Base-by-base conservation (phyloP, 2,888 invertebrate species). In the Hecatera dysodea region DNA sequence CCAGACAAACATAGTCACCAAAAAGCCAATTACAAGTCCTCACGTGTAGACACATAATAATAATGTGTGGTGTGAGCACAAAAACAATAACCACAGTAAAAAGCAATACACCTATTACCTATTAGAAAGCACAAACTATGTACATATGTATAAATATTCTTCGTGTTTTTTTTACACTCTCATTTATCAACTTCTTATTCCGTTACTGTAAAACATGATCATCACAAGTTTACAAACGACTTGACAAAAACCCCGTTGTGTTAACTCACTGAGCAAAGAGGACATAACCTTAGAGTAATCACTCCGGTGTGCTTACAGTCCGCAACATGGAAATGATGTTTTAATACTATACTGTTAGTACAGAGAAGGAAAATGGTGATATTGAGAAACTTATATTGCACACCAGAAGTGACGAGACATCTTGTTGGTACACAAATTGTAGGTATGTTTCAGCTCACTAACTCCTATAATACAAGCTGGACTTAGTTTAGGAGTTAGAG, bases 261-360 rank as follows among this genome's bases (percentile, higher is more conserved):
- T 55, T 68, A 39, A 33, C 61, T 76, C 80, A 85, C 33, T 80
- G 85, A 70, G 36, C 72, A 85, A 71, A 59, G 75, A 73, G 82
- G 81, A 33, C 85, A 50, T 24, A 65, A 57, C 67, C 65, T 66
- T 55, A 60, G 27, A 48, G 72, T 56, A 78, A 82, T 44, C 36
- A 55, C 44, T 56, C 33, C n/a, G 42, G 17, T 33, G 36, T 67
- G 66, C 29, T 62, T 46, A 75, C 53, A 24, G 27, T 79, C 57
- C 83, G 72, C 67, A 56, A 70, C 76, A 66, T 67, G 46, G 52
- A 70, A 72, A 82, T 67, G 50, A 27, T 67, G 52, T 71, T 81
- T 69, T 77, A 77, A 70, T 75, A 62, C 27, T 53, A 56, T 27
- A 57, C 52, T 56, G 48, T 39, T 48, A 72, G 17, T 7, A 12